Conservation (phyloP, 2,888 invertebrate genomes). For the Pseudococcus longispinus region DNA sequence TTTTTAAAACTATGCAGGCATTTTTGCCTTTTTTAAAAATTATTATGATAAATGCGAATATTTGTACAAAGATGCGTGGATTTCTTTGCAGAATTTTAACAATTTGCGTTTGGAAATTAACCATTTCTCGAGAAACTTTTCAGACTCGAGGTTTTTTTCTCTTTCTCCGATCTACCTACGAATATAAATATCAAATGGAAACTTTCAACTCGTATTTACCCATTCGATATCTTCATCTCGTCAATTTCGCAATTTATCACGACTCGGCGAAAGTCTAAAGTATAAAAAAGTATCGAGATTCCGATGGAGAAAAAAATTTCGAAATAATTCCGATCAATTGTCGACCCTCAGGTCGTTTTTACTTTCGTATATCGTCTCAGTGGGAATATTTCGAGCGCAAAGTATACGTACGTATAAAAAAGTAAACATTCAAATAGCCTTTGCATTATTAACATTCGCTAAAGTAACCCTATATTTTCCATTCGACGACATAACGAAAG, state of each 20-base stretch:
- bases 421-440: constrained; percentile 10
- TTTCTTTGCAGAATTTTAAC: neutral
- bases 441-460: constrained; percentile 8
- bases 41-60: constrained; percentile 4
- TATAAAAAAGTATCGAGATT: neutral
- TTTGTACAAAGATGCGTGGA: neutral
- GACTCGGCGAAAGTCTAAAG: neutral
- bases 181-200: neutral
- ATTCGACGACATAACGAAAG: constrained; percentile 17
- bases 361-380: neutral
- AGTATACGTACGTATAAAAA: neutral
- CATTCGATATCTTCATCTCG: neutral
- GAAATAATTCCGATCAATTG: neutral
- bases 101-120: neutral
- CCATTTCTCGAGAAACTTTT: neutral
- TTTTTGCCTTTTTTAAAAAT: neutral
- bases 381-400: neutral
- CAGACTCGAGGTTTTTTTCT: neutral
- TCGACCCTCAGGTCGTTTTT: neutral
- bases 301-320: neutral
- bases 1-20: constrained; percentile 6
- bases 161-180: neutral
- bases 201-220: neutral
- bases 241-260: neutral
- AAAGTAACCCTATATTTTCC: constrained; percentile 18